phyloP scores from a whole-genome alignment of 2,797 vertebrate genomes.

The Spheniscus humboldti region DNA sequence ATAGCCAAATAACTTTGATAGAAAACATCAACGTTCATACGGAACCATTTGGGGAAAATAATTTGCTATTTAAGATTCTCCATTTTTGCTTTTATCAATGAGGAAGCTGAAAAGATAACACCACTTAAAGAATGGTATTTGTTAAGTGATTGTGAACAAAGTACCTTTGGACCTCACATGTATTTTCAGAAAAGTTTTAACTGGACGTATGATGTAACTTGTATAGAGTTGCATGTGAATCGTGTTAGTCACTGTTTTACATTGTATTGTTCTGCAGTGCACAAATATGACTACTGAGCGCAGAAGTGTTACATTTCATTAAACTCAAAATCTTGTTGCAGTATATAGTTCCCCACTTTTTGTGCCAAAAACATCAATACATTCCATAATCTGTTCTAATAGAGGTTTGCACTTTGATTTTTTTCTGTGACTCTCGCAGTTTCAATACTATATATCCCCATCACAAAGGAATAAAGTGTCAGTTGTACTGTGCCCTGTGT shows the following conservation, averaged over 20 bases:
- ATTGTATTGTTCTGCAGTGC: constrained; percentile 61
- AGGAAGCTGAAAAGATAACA: constrained; percentile 45
- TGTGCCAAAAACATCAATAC: constrained; percentile 73
- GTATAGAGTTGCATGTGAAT: constrained; percentile 67
- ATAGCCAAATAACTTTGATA: not conserved
- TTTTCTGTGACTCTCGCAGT: constrained; percentile 53
- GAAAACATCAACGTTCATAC: not conserved
- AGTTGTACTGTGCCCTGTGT: constrained; percentile 48
- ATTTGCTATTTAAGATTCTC: constrained; percentile 39
- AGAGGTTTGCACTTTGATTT: constrained; percentile 62
- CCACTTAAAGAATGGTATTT: constrained; percentile 27
- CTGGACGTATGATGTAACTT: constrained; percentile 61
- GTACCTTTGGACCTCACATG: constrained; percentile 32
- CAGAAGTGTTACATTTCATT: constrained; percentile 40
- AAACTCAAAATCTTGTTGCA: constrained; percentile 26
- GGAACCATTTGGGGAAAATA: not conserved
- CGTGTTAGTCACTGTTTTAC: constrained; percentile 59
- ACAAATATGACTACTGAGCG: constrained; percentile 54
- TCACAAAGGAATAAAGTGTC: constrained; percentile 75
- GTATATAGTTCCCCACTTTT: constrained; percentile 47
- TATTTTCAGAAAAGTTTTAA: constrained; percentile 55
- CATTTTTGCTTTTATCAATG: constrained; percentile 44
- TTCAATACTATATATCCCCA: constrained; percentile 61
- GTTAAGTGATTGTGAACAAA: constrained; percentile 61
- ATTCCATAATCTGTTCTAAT: constrained; percentile 56